phyloP scores from a whole-genome alignment of 2,113 vertebrate species.

The Oceanodroma tethys region DNA sequence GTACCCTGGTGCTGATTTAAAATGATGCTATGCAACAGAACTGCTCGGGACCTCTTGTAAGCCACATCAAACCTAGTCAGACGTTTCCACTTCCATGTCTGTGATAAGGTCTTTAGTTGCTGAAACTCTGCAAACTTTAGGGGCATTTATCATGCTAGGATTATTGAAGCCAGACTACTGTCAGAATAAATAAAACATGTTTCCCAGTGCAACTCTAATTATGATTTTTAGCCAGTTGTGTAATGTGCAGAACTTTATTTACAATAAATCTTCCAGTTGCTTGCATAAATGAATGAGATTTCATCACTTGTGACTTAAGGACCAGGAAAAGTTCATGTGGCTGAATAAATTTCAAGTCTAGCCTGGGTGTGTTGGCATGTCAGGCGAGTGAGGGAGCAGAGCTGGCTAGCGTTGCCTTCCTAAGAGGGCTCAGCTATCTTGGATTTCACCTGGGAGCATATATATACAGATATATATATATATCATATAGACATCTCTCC shows the following conservation, averaged over 20 bases:
- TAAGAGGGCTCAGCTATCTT: not conserved
- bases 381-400: not conserved
- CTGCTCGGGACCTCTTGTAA: not conserved
- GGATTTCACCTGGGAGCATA: not conserved
- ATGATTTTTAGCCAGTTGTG: conserved; percentile 62
- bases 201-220: conserved; percentile 52
- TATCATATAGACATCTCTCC: not conserved
- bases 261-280: conserved; percentile 54
- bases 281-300: conserved; percentile 32
- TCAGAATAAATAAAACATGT: conserved; percentile 62
- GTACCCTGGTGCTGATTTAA: not conserved
- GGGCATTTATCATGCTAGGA: conserved; percentile 36
- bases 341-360: not conserved
- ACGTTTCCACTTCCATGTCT: not conserved
- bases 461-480: fast-evolving
- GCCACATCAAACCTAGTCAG: conserved; percentile 7
- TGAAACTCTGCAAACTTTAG: conserved; percentile 19
- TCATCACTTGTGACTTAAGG: conserved; percentile 12
- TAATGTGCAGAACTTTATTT: conserved; percentile 64
- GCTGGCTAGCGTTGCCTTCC: not conserved
- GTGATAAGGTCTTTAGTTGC: conserved; percentile 35
- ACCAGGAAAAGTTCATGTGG: not conserved
- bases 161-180: conserved; percentile 50
- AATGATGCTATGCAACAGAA: not conserved
- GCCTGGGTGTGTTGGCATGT: not conserved